Conservation (phyloP, 1,140 invertebrate genomes). For the Gyrodactylus salaris region DNA sequence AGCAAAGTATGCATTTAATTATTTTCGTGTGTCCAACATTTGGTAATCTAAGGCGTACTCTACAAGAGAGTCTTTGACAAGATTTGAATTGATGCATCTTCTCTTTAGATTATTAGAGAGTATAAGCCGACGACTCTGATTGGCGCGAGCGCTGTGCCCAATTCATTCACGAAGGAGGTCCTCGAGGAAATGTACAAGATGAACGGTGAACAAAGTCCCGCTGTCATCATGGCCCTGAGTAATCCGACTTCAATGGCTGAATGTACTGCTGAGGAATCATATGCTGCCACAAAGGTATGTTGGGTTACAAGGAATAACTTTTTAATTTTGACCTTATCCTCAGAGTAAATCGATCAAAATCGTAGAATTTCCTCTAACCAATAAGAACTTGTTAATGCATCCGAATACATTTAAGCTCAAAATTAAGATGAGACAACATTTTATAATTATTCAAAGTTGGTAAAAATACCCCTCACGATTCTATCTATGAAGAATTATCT, state of each 20-base stretch:
- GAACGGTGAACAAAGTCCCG: conserved; percentile 13
- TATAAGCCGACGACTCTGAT: conserved; percentile 18
- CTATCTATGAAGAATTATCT: too few relatives aligned
- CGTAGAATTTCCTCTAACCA: too few relatives aligned
- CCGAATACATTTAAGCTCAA: too few relatives aligned
- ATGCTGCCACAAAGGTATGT: conserved; percentile 13
- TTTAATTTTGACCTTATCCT: background rate
- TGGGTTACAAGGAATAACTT: background rate
- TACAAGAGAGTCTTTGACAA: background rate
- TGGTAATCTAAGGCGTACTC: background rate
- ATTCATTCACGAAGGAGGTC: conserved; percentile 17
- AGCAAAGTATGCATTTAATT: background rate
- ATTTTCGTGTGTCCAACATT: background rate
- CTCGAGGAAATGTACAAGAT: conserved; percentile 15
- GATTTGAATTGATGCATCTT: background rate
- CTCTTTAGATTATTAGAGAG: conserved; percentile 10
- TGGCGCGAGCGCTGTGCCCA: conserved; percentile 17
- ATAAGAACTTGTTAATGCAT: too few relatives aligned
- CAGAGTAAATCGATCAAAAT: too few relatives aligned
- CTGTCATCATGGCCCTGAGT: conserved; percentile 19
- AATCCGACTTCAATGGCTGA: conserved; percentile 20
- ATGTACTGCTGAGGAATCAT: conserved; percentile 20
- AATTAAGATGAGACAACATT: too few relatives aligned
- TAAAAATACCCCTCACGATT: too few relatives aligned
- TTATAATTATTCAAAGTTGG: too few relatives aligned